Evolutionary conservation across 2,888 invertebrate species (phyloP).

Genomic region (Platycheirus rosarum): DNA sequence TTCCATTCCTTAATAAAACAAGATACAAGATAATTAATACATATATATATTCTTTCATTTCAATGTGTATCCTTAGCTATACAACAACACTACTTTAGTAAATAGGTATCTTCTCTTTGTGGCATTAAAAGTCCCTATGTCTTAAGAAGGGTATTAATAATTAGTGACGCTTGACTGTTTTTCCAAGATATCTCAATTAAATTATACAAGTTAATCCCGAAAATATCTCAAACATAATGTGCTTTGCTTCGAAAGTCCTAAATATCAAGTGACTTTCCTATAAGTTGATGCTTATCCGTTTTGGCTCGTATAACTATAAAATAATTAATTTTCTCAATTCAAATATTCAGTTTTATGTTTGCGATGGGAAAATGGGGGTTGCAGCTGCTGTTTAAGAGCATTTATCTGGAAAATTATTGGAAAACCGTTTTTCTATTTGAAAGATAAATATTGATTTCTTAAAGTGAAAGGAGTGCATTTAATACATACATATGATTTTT

Average conservation of each 20-base stretch:
- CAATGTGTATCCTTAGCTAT: neutral
- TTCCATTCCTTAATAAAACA: too few species aligned
- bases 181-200: conserved; percentile 58
- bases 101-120: conserved; percentile 49
- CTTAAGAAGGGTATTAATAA: conserved; percentile 37
- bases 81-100: neutral
- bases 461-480: too few species aligned
- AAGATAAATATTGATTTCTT: too few species aligned
- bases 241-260: conserved; percentile 56
- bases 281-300: conserved; percentile 55
- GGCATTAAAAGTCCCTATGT: neutral
- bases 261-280: conserved; percentile 57
- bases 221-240: conserved; percentile 62
- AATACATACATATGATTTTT: too few species aligned
- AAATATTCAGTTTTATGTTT: conserved; percentile 15
- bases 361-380: neutral
- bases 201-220: conserved; percentile 66
- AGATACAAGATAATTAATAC: too few species aligned
- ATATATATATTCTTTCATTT: too few species aligned
- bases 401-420: too few species aligned
- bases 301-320: conserved; percentile 47
- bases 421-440: too few species aligned
- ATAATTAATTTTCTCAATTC: conserved; percentile 33
- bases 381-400: too few species aligned
- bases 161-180: conserved; percentile 46